These are phyloP conservation scores for Vollenhovia emeryi DNA, from an alignment of 1,140 invertebrate genomes.

Conservation along the genomic window DNA sequence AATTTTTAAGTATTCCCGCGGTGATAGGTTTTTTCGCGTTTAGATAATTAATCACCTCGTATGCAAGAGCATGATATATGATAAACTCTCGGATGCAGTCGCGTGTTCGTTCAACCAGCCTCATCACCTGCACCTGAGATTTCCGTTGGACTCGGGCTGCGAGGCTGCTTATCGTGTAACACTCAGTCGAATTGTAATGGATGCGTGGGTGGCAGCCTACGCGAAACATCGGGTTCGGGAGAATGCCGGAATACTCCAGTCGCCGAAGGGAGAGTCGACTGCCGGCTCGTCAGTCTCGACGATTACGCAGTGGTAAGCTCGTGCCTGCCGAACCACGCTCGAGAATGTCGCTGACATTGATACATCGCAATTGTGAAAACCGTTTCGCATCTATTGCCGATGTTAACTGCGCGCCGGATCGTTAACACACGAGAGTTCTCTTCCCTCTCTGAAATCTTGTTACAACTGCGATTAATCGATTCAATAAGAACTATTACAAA, in stretches of 20 bases:
- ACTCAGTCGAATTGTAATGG: not conserved
- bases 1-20: not conserved
- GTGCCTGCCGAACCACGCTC: not conserved
- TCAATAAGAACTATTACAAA: too few relatives aligned
- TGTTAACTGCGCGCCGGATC: not conserved
- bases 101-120: not conserved
- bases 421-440: not conserved
- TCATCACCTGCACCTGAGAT: not conserved
- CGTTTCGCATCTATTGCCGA: not conserved
- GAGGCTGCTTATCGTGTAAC: not conserved
- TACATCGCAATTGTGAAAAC: not conserved
- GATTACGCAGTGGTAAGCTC: not conserved
- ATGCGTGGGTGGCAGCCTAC: constrained; percentile 6
- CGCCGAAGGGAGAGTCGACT: not conserved
- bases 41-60: not conserved
- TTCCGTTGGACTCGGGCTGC: not conserved
- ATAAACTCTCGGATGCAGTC: not conserved
- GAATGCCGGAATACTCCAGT: not conserved
- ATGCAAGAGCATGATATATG: not conserved
- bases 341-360: not conserved
- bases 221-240: not conserved
- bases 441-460: not conserved
- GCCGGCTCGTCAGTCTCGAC: not conserved
- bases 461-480: too few relatives aligned
- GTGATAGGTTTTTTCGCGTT: not conserved